Conservation (phyloP, 2,113 vertebrate species). For the Antechinus flavipes region DNA sequence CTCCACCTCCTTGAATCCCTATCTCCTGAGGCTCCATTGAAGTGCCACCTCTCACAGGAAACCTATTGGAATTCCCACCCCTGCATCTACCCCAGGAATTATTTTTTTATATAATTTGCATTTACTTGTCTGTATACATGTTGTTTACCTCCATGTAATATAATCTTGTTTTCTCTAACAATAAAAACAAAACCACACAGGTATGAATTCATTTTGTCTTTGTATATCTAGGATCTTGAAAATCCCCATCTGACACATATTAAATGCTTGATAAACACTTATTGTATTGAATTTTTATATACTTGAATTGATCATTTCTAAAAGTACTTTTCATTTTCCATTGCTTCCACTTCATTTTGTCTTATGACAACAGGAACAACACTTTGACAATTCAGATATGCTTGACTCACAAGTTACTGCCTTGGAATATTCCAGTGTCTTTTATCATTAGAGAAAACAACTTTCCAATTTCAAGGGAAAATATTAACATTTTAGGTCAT, state of each 20-base stretch:
- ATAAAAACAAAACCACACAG: background rate
- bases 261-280: background rate
- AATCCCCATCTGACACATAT: background rate
- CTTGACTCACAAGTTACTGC: background rate
- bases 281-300: background rate
- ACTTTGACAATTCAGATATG: background rate
- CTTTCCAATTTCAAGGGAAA: background rate
- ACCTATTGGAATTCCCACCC: background rate
- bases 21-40: background rate
- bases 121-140: background rate
- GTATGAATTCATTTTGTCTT: background rate
- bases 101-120: background rate
- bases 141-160: background rate
- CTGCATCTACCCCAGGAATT: background rate
- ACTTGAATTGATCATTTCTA: background rate
- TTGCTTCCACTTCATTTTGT: background rate
- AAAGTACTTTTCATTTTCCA: background rate
- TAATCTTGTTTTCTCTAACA: background rate
- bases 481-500: background rate
- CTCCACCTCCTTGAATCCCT: background rate
- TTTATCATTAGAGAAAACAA: background rate
- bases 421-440: constrained; percentile 55
- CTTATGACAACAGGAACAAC: background rate
- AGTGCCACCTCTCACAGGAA: background rate
- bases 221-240: background rate